phyloP scores from a whole-genome alignment of 2,888 invertebrate genomes.

The Plutella xylostella region DNA sequence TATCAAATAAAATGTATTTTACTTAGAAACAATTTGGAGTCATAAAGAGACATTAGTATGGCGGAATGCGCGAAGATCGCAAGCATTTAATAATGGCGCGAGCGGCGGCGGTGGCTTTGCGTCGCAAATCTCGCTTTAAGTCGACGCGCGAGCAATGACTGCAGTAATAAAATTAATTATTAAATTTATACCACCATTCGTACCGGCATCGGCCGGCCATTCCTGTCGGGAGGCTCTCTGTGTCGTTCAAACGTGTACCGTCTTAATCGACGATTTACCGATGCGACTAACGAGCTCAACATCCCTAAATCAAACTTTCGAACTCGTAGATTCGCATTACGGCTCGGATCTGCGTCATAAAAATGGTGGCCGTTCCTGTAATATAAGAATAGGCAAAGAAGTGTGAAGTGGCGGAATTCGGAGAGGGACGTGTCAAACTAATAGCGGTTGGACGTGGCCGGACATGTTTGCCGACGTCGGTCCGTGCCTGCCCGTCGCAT shows the following conservation, averaged over 20 bases:
- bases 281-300: slow-evolving; percentile 26
- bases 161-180: slow-evolving; percentile 61
- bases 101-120: slow-evolving; percentile 44
- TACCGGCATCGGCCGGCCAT: slow-evolving; percentile 30
- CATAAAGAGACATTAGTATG: slow-evolving; percentile 43
- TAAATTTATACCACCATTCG: slow-evolving; percentile 43
- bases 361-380: no score
- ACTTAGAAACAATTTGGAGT: slow-evolving; percentile 50
- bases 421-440: slow-evolving; percentile 15
- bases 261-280: slow-evolving; percentile 55
- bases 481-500: slow-evolving; percentile 26
- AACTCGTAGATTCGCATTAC: no score
- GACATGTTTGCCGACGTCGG: slow-evolving; percentile 14
- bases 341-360: no score
- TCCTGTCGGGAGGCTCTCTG: slow-evolving; percentile 34
- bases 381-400: no score
- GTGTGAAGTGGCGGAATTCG: no score
- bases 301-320: slow-evolving; percentile 22
- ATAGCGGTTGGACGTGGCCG: slow-evolving; percentile 15
- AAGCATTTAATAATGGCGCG: slow-evolving; percentile 56
- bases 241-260: slow-evolving; percentile 44
- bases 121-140: slow-evolving; percentile 57
- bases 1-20: no score
- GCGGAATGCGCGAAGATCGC: slow-evolving; percentile 37
- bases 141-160: slow-evolving; percentile 50